Percentiles rank a stretch among this genome's conserved stretches.
Conservation (phyloP, 1,140 invertebrate genomes). For the Parasteatoda tepidariorum region DNA sequence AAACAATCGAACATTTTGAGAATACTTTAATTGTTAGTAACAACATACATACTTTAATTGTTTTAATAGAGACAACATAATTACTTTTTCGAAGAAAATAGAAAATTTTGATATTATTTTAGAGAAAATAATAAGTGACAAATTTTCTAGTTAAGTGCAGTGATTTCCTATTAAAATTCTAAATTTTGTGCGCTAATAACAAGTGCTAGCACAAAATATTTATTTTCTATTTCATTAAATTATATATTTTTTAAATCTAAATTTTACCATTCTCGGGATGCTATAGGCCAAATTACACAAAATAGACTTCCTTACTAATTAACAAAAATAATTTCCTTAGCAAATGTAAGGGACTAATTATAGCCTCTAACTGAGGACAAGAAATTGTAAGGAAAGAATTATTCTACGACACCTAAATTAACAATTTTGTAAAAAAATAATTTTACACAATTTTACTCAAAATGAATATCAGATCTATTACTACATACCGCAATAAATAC, state of each 20-base stretch:
- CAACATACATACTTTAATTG: no score
- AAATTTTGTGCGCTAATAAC: slow-evolving; percentile 57
- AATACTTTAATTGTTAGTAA: no score
- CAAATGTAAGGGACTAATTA: slow-evolving; percentile 29
- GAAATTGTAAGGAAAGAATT: background rate
- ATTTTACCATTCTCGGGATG: slow-evolving; percentile 4
- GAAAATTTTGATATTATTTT: no score
- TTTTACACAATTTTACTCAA: slow-evolving; percentile 24
- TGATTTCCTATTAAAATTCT: slow-evolving; percentile 26
- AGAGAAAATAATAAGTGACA: no score
- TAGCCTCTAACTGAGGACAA: background rate
- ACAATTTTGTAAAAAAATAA: slow-evolving; percentile 58
- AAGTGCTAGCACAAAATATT: slow-evolving; percentile 54
- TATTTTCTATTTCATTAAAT: background rate
- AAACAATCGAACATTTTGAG: no score
- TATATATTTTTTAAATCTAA: background rate
- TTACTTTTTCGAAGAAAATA: no score
- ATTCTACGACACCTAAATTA: slow-evolving; percentile 5
- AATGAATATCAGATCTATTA: background rate
- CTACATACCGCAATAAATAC: background rate
- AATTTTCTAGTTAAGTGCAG: slow-evolving; percentile 18
- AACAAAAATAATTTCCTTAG: slow-evolving; percentile 55
- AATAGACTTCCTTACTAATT: slow-evolving; percentile 54
- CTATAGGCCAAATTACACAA: slow-evolving; percentile 26
- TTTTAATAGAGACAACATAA: no score